A percentile compares a stretch with the other conserved stretches of the same genome.
phyloP scores from a whole-genome alignment of 2,797 vertebrate species.

The Phylloscopus collybita region DNA sequence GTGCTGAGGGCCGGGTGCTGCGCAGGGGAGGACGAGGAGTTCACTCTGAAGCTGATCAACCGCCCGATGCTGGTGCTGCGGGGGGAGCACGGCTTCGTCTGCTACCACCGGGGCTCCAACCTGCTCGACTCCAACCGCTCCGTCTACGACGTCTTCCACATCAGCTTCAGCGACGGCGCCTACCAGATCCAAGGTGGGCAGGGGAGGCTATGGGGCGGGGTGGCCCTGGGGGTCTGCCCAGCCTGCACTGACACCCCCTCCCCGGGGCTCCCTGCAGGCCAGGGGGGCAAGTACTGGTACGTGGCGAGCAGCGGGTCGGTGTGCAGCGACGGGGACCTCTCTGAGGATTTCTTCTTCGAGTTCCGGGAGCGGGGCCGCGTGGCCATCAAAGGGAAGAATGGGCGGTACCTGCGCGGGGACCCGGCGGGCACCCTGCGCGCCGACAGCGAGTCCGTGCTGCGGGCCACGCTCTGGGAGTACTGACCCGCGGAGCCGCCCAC shows the following conservation, averaged over 20 bases:
- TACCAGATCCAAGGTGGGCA: slow-evolving; percentile 91
- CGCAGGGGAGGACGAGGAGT: slow-evolving; percentile 89
- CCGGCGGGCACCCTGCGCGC: slow-evolving; percentile 90
- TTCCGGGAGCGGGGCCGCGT: slow-evolving; percentile 89
- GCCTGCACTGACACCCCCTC: rapidly evolving
- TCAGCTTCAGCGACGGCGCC: slow-evolving; percentile 89
- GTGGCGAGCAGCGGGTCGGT: slow-evolving; percentile 88
- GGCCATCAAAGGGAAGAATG: slow-evolving; percentile 88
- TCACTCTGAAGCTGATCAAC: slow-evolving; percentile 93
- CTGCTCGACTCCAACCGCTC: slow-evolving; percentile 93
- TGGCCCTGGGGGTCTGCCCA: not conserved
- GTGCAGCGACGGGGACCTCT: slow-evolving; percentile 88
- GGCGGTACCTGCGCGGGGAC: slow-evolving; percentile 91
- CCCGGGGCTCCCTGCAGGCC: slow-evolving; percentile 74
- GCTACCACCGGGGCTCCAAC: slow-evolving; percentile 91
- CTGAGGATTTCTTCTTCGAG: slow-evolving; percentile 92
- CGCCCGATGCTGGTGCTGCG: slow-evolving; percentile 93
- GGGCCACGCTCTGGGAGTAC: slow-evolving; percentile 92
- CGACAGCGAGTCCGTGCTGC: slow-evolving; percentile 82
- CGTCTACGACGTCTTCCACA: slow-evolving; percentile 90
- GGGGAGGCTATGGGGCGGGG: rapidly evolving
- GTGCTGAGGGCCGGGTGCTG: not conserved
- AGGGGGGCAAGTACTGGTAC: slow-evolving; percentile 89
- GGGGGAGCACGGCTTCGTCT: slow-evolving; percentile 93
- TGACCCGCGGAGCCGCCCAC: slow-evolving; percentile 54